A percentile compares a stretch with the other conserved stretches of the same genome.
Conservation (phyloP, 2,113 vertebrate species). For the Mola mola region DNA sequence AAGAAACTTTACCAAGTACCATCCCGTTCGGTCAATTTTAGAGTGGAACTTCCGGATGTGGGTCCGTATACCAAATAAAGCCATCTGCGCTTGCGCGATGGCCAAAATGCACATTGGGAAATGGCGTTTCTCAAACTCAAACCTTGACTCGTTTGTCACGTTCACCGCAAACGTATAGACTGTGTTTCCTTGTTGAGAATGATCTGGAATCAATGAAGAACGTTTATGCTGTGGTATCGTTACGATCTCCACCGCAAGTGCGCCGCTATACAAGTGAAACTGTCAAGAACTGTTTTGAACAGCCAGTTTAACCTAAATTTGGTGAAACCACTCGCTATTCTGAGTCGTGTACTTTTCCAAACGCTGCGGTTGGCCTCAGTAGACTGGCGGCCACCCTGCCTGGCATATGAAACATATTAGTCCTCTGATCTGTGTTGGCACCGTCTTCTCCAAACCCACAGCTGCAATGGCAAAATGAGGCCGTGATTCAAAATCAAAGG, state of each 20-base stretch:
- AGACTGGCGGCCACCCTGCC: constrained; percentile 40
- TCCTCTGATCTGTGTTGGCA: constrained; percentile 56
- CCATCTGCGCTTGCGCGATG: constrained; percentile 60
- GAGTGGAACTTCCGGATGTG: constrained; percentile 71
- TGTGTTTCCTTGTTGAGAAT: constrained; percentile 7
- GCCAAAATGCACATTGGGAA: constrained; percentile 40
- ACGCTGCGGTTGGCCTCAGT: constrained; percentile 42
- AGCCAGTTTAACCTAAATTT: constrained; percentile 45
- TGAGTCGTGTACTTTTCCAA: constrained; percentile 41
- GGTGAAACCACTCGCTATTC: constrained; percentile 57
- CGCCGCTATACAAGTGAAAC: constrained; percentile 14
- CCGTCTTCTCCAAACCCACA: constrained; percentile 49
- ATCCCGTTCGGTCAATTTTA: constrained; percentile 67
- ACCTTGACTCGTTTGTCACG: not conserved
- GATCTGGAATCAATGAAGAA: constrained; percentile 29
- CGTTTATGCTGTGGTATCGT: constrained; percentile 46
- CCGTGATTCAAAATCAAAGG: constrained; percentile 55
- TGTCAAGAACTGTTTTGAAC: constrained; percentile 38
- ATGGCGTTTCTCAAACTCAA: constrained; percentile 45
- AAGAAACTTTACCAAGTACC: constrained; percentile 74
- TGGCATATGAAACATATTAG: constrained; percentile 64
- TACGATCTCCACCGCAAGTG: constrained; percentile 27
- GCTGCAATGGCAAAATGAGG: constrained; percentile 71
- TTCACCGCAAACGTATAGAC: constrained; percentile 13
- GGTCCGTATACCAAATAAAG: constrained; percentile 64